These are phyloP conservation scores for Archilochus colubris DNA, from an alignment of 2,113 vertebrate species.

Conservation along the genomic window DNA sequence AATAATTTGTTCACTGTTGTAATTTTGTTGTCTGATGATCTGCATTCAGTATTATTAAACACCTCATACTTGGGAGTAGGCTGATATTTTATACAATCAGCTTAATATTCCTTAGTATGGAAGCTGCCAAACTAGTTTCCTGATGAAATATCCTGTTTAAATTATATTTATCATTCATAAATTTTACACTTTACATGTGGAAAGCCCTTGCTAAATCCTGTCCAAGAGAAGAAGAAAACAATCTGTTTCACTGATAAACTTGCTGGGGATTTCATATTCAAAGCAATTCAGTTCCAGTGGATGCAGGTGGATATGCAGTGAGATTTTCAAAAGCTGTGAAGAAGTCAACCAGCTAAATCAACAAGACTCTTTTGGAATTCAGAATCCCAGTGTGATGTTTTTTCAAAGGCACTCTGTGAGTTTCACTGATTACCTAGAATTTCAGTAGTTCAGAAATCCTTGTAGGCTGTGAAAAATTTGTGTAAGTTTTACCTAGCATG, in stretches of 20 bases:
- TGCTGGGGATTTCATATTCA: background rate
- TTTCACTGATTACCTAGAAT: background rate
- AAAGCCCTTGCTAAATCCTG: background rate
- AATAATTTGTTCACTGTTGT: background rate
- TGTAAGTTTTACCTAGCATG: background rate
- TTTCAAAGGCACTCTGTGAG: background rate
- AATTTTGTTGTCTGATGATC: background rate
- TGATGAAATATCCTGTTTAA: background rate
- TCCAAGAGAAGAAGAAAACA: background rate
- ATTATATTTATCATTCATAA: background rate
- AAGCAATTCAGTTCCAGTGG: background rate
- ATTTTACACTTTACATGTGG: background rate
- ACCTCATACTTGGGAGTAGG: background rate
- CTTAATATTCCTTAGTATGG: background rate
- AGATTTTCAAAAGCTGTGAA: background rate
- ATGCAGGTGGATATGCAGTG: background rate
- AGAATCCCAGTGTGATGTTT: background rate
- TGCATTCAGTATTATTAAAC: background rate
- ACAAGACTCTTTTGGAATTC: background rate
- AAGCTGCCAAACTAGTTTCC: background rate
- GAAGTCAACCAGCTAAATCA: background rate
- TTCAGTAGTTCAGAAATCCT: background rate
- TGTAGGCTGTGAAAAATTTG: background rate
- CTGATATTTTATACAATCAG: background rate
- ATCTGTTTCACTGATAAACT: background rate